Base-by-base conservation (phyloP, 1,140 invertebrate genomes). In the Pseudachorutes palmiensis region DNA sequence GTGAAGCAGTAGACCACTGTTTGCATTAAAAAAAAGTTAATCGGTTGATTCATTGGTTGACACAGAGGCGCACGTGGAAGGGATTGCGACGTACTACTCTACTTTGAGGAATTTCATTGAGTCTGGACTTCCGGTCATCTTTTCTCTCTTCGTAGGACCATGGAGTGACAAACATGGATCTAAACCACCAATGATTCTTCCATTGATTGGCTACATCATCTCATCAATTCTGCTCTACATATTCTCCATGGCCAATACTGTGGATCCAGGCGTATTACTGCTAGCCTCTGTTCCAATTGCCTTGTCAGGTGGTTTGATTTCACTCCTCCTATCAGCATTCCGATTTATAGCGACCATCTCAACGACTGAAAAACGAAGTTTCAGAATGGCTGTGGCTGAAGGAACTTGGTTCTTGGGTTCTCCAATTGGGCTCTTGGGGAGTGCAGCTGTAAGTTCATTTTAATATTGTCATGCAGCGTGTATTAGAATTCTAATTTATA, bases 151-250 rank as follows among this genome's bases (percentile, higher is more conserved):
- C 30, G 12, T 65, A 26, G 63, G 45, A 12, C 45, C 63, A 57
- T 65, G 63, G 63, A 29, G 26, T 32, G 63, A 65, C 63, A 65
- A 65, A 48, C 29, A 65, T 36, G 67, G 67, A 19, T 48, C 33
- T 36, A 69, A 69, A 45, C n/a, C 24, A 49, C 28, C 55, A 19
- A 60, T 69, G 29, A 24, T 69, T 33, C 24, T 65, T 24, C 32
- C 63, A 1, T 58, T 69, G 12, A 19, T 45, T 26, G 67, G 67
- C 12, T 65, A 61, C 49, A 48, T 48, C 14, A 2, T 65, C 3
- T 48, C 51, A 2, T 26, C 58, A 3, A n/a, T 65, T 26, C 9
- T 65, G 28, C 32, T 36, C 49, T n/a, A 41, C 16, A 16, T 33
- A 5, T 64, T 60, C 36, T 62, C 57, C 14, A n/a, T 49, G 16